Conservation (phyloP, 2,888 invertebrate genomes). For the Temnothorax unifasciatus region DNA sequence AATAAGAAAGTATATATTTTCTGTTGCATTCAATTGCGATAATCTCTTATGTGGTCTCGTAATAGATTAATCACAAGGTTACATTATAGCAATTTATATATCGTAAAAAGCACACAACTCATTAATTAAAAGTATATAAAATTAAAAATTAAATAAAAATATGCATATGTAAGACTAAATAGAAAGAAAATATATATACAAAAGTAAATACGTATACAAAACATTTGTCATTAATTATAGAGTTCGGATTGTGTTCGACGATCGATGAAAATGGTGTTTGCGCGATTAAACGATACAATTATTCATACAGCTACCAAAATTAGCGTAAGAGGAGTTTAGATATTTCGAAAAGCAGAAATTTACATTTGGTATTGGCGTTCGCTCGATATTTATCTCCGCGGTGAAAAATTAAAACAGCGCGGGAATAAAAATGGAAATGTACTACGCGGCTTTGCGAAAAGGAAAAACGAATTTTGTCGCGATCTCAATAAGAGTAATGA, state of each 20-base stretch:
- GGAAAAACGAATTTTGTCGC: background rate
- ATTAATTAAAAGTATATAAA: background rate
- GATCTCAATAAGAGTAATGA: slow-evolving; percentile 3
- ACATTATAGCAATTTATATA: background rate
- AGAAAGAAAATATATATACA: background rate
- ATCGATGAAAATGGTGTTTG: background rate
- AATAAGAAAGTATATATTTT: background rate
- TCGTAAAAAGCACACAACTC: background rate
- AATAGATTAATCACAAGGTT: background rate
- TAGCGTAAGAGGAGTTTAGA: background rate
- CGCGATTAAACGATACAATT: background rate
- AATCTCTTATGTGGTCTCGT: background rate
- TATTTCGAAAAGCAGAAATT: background rate
- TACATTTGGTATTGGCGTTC: background rate
- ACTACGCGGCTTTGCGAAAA: background rate
- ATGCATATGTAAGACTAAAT: background rate
- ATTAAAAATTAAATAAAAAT: background rate
- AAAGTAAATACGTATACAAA: background rate
- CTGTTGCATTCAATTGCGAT: background rate
- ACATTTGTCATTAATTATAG: background rate
- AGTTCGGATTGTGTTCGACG: background rate
- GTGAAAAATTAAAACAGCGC: background rate
- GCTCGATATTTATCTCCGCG: background rate
- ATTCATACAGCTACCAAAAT: background rate
- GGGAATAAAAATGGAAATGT: background rate